These are phyloP conservation scores for Nephrotoma flavescens DNA, from an alignment of 2,888 invertebrate species.

Conservation along the genomic window DNA sequence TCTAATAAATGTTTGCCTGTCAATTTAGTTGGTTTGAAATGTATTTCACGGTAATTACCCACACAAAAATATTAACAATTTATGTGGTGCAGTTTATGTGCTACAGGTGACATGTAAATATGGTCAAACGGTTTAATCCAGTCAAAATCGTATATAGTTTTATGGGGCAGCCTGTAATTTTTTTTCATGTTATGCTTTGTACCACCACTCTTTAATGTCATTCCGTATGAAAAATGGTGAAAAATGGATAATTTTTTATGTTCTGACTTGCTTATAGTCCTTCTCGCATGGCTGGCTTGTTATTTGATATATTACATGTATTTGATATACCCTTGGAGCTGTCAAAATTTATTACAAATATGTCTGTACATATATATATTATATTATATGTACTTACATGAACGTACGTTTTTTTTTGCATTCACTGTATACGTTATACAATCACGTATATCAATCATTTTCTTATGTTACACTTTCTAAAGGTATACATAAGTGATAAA, in stretches of 20 bases:
- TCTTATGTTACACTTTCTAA: background rate
- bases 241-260: background rate
- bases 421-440: background rate
- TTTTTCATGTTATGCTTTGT: background rate
- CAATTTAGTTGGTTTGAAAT: background rate
- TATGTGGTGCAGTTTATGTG: background rate
- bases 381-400: too few species aligned
- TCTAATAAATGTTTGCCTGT: background rate
- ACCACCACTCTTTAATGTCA: background rate
- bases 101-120: background rate
- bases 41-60: background rate
- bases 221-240: background rate
- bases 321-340: background rate
- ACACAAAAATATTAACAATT: background rate
- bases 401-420: background rate
- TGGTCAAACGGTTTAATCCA: background rate
- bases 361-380: background rate
- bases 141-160: background rate
- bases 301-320: background rate
- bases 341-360: conserved; percentile 2
- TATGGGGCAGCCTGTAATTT: background rate
- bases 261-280: background rate
- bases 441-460: background rate
- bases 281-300: background rate
- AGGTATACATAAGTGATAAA: background rate